Evolutionary conservation across 2,888 invertebrate species (phyloP), one percentile per base, ranked within the genome.

Genomic region (Margaritifera margaritifera): DNA sequence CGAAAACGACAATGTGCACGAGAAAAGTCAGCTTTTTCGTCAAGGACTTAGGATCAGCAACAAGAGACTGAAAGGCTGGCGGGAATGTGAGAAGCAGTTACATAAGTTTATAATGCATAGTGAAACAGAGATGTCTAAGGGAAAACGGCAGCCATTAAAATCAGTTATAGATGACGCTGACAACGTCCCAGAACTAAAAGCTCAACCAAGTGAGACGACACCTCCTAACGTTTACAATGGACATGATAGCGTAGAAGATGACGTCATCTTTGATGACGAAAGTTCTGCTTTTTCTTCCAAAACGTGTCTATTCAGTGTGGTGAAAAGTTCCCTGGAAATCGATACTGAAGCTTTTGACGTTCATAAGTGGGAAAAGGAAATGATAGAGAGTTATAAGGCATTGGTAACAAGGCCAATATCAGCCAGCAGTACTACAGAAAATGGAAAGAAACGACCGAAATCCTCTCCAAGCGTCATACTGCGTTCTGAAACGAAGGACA

Each of bases 21-120:
- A 79, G 59, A 80, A 74, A 62, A 76, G 78, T 58, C 77, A 79
- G 0, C 65, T 78, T 6, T 77, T 75, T 64, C 66, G 65, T 57
- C 74, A 74, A 62, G 79, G 79, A 5, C 55, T 74, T 11, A 69
- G 78, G 55, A 65, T 81, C 18, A 81, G 80, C 61, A 80, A 81
- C 62, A 78, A 76, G 61, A 61, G 82, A 11, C 63, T 81, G 18
- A 69, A 71, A 54, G 77, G 78, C 58, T 81, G 81, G 82, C 63
- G 77, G 52, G 70, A 74, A 22, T 68, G 74, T 52, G 81, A 83
- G 64, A 78, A 79, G 62, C 78, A 81, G 62, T 69, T 78, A 25
- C 62, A 72, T 54, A 72, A 71, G 51, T 78, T 76, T 55, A 72
- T 78, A 18, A 27, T 55, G 22, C 63, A 78, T 27, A 72, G 73